Evolutionary conservation across 2,888 invertebrate genomes (phyloP).

Genomic region (Amblyjoppa proteus): DNA sequence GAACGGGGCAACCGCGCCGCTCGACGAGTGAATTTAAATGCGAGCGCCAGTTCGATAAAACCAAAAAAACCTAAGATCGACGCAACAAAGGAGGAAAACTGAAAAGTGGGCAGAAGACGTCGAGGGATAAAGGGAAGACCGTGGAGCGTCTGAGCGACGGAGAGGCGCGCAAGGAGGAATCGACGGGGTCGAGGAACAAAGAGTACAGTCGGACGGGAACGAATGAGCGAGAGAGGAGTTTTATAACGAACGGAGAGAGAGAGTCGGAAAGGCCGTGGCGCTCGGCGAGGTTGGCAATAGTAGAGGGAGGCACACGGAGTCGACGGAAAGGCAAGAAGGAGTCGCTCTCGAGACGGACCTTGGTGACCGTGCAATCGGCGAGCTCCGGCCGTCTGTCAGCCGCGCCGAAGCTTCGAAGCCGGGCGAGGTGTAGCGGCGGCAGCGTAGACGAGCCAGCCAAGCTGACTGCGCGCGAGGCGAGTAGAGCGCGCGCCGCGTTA

Average conservation of each 20-base stretch:
- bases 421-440: slow-evolving; percentile 28
- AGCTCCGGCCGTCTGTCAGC: slow-evolving; percentile 51
- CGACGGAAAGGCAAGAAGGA: slow-evolving; percentile 60
- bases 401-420: slow-evolving; percentile 26
- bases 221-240: slow-evolving; percentile 20
- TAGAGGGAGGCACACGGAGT: slow-evolving; percentile 28
- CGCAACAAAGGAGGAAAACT: background rate
- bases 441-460: slow-evolving; percentile 34
- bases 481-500: slow-evolving; percentile 62
- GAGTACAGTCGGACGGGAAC: slow-evolving; percentile 22
- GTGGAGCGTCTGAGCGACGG: background rate
- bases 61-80: background rate
- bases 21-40: slow-evolving; percentile 16
- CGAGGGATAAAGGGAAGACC: too few relatives aligned
- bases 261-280: slow-evolving; percentile 31
- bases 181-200: slow-evolving; percentile 27
- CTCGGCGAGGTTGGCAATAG: slow-evolving; percentile 22
- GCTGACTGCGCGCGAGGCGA: slow-evolving; percentile 50
- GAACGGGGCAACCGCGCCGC: background rate
- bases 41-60: background rate
- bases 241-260: slow-evolving; percentile 46
- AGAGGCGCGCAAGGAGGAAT: background rate
- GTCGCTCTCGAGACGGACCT: slow-evolving; percentile 46
- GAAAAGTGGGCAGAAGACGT: background rate
- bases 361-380: slow-evolving; percentile 70